A percentile compares a stretch with the other conserved stretches of the same genome.
phyloP scores from a whole-genome alignment of 2,888 invertebrate species.

The Noctua pronuba region DNA sequence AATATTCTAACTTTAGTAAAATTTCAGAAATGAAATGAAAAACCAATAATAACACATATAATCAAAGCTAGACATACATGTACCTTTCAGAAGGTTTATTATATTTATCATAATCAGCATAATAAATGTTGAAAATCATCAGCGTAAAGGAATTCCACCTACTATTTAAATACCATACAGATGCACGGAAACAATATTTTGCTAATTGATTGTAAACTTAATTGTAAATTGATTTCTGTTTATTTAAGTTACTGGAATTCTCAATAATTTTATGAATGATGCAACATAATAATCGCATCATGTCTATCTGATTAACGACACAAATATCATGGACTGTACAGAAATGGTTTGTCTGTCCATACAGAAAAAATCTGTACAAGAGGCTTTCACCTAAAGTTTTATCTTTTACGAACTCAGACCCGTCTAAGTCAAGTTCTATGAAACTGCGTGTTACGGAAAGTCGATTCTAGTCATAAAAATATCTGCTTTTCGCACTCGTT shows the following conservation, averaged over 20 bases:
- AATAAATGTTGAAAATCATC: not conserved
- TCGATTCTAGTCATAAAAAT: conserved; percentile 31
- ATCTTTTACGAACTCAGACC: conserved; percentile 11
- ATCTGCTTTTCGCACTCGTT: conserved; percentile 29
- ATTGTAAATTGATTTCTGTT: not conserved
- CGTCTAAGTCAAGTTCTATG: not conserved
- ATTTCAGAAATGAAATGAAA: not conserved
- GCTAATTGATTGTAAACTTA: not conserved
- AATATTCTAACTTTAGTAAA: not conserved
- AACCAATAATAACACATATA: not conserved
- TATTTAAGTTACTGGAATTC: not conserved
- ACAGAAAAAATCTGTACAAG: not conserved
- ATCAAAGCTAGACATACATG: not conserved
- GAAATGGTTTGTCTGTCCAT: not conserved
- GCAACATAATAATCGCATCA: not conserved
- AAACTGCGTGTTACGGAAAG: conserved; percentile 12
- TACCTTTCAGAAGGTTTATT: not conserved
- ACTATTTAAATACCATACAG: not conserved
- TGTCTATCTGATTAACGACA: not conserved
- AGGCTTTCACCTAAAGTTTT: not conserved
- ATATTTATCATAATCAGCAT: not conserved
- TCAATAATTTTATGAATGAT: not conserved
- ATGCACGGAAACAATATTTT: not conserved
- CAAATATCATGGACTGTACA: not conserved
- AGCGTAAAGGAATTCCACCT: not conserved